Evolutionary conservation across 2,113 vertebrate genomes (phyloP).

Genomic region (Notiomystis cincta): DNA sequence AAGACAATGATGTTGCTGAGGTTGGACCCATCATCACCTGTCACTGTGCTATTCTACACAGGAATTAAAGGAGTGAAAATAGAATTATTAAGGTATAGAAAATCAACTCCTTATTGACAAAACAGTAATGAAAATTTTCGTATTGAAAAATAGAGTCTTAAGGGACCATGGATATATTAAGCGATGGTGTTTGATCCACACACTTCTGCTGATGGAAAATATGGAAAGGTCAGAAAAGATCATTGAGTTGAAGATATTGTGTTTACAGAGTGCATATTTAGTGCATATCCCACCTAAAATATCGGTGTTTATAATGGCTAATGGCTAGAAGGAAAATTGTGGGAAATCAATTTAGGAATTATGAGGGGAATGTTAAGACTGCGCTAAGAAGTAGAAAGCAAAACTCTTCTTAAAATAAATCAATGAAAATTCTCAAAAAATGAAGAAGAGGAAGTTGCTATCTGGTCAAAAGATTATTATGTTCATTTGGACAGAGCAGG

Average conservation of each 20-base stretch:
- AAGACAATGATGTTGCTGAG: background rate
- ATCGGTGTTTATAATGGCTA: background rate
- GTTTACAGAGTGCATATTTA: background rate
- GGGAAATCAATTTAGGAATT: background rate
- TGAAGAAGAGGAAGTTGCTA: background rate
- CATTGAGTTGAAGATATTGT: rapidly evolving
- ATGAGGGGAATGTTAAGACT: background rate
- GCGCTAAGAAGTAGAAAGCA: background rate
- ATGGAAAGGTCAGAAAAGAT: background rate
- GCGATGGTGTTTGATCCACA: background rate
- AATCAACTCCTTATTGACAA: background rate
- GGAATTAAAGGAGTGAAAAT: background rate
- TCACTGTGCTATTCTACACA: background rate
- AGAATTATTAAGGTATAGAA: background rate
- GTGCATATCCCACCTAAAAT: background rate
- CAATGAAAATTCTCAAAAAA: background rate
- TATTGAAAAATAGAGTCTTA: background rate
- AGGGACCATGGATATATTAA: rapidly evolving
- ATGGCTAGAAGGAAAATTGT: background rate
- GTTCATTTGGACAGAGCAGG: background rate
- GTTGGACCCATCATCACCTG: background rate
- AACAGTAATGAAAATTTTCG: background rate
- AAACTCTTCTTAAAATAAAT: background rate
- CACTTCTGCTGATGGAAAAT: background rate
- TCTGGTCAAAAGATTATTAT: background rate